Evolutionary conservation across 2,113 vertebrate species (phyloP), one percentile per base, ranked within the genome.

Genomic region (Pachyramphus minor): DNA sequence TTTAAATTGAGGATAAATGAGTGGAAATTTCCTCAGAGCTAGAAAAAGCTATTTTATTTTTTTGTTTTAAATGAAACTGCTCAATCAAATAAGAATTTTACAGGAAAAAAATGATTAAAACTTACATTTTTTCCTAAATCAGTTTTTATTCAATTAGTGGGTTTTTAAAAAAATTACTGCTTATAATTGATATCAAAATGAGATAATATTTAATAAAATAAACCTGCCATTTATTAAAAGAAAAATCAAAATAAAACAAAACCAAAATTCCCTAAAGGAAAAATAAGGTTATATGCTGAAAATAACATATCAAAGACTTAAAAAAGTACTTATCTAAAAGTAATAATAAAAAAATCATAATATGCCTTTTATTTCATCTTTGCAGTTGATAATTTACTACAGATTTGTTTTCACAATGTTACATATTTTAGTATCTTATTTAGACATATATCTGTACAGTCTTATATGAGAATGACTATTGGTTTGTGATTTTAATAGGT

Each of bases 401-500:
- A 68, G 83, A 89, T 82, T 5, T 6, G 0, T 41, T 95, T 80
- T 49, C 81, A 64, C 5, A 5, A 90, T 93, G 27, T 92, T 86
- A 60, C 9, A 52, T 90, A 53, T 84, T 92, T 90, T 64, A 11
- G 9, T 78, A 81, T 79, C 90, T 56, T 78, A 75, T 96, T 93
- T 72, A 81, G 56, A 74, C 14, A 84, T 89, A 87, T 89, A 95
- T 89, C 35, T 60, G 22, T 56, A 78, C 3, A 44, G 75, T 58
- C 44, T 85, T 68, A 55, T 1, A 63, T 5, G 14, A 81, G 28
- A 93, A 90, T n/a, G 77, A 86, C 44, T 53, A 60, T n/a, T 77
- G 53, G n/a, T 60, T 84, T 95, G 68, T 92, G 86, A 94, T 93
- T 93, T 93, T 88, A 96, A 96, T 96, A 92, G 76, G 58, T 63